Evolutionary conservation across 2,888 invertebrate genomes (phyloP), one percentile per base, ranked within the genome.

Genomic region (Gasteruption jaculator): DNA sequence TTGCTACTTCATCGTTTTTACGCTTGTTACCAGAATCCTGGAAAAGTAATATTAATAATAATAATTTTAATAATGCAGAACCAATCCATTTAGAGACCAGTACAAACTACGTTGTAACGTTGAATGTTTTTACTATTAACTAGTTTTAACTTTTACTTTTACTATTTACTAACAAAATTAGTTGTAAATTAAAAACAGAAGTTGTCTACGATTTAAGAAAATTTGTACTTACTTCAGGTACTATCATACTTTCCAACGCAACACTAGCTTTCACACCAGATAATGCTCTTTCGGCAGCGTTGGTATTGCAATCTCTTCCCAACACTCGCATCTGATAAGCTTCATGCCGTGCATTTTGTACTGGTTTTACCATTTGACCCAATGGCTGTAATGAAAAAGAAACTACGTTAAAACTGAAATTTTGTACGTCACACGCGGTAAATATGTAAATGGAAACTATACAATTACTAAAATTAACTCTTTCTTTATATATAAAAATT

Each of bases 281-380:
- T n/a, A 58, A 32, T 12, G 46, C 31, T 10, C 47, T 45, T 3
- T 60, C 58, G 3, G 53, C 43, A 11, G 57, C 49, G 42, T 45
- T 61, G 0, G 60, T 58, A 38, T 52, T 59, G 39, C 56, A 68
- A 53, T 62, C 58, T 42, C 55, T 65, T 18, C 70, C 71, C 48
- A 72, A 69, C 49, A 71, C 63, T 25, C 88, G 77, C 62, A 85
- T 83, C 48, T 84, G 76, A 43, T 82, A 82, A 0, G 89, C 89
- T 66, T 90, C 87, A 43, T 84, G 78, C 4, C 89, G 78, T 1
- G 85, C 82, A 67, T 91, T 88, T 45, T 75, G 70, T 34, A 89
- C 73, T 0, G 79, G 71, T 41, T 70, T 61, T 1, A 74, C 73
- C 0, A 73, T 60, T 53, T 68, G 73, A 1, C 84, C 83, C 7